A percentile compares a stretch with the other conserved stretches of the same genome.
Conservation (phyloP, 2,888 invertebrate genomes). For the Octonoba sinensis region DNA sequence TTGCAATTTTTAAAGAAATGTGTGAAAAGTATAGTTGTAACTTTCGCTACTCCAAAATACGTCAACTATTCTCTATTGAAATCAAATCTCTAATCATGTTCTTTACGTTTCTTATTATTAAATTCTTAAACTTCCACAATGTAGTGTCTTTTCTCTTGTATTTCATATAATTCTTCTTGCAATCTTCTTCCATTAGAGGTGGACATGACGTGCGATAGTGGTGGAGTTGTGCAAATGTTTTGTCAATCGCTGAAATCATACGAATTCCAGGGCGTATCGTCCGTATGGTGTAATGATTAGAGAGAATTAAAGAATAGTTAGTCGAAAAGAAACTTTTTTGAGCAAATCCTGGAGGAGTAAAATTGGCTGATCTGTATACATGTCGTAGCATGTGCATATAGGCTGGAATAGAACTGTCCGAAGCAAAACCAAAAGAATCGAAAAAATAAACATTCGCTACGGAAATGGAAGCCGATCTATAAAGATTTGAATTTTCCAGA, state of each 20-base stretch:
- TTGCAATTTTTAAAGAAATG: too few species aligned
- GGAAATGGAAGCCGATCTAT: conserved; percentile 76
- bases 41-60: too few species aligned
- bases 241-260: conserved; percentile 76
- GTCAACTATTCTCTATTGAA: too few species aligned
- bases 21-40: too few species aligned
- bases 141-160: conserved; percentile 46
- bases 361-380: conserved; percentile 75
- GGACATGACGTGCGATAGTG: conserved; percentile 77
- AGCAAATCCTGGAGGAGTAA: conserved; percentile 78
- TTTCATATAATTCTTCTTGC: conserved; percentile 63
- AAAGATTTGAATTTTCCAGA: conserved; percentile 71
- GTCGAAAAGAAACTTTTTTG: conserved; percentile 82
- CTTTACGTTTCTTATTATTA: conserved; percentile 12
- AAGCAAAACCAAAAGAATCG: conserved; percentile 68
- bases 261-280: conserved; percentile 75
- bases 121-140: conserved; percentile 61
- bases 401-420: conserved; percentile 53
- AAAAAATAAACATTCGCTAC: conserved; percentile 78
- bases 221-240: conserved; percentile 77
- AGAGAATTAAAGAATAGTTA: conserved; percentile 78
- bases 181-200: conserved; percentile 65
- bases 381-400: conserved; percentile 73
- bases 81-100: too few species aligned
- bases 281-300: conserved; percentile 82